Base-by-base conservation (phyloP, 2,888 invertebrate genomes). In the Trichopoda pennipes region DNA sequence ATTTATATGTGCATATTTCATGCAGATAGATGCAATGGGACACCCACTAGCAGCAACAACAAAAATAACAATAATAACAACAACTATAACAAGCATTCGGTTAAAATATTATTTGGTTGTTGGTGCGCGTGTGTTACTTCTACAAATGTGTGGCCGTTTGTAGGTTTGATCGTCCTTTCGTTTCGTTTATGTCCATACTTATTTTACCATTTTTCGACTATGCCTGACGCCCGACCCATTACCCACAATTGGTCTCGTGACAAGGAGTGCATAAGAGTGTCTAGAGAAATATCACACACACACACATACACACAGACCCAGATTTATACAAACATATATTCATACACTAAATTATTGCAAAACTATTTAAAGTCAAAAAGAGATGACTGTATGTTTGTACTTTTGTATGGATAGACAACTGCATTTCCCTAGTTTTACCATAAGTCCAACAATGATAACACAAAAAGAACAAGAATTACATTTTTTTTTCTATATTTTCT, bases 301-400 rank as follows among this genome's bases (percentile, higher is more conserved):
- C 28, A 28, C 6, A 28, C 28, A 28, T 6, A 28, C 7, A 28
- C 1, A 28, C 28, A 28, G 7, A 28, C 7, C 4, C 1, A 4
- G 8, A 28, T 6, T 28, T 4, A 28, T 4, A 4, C 4, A 28
- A 28, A 28, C 28, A 28, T 28, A 28, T 16, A 14, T 61, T 51
- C 53, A 16, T 47, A 55, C 70, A 79, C 68, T 72, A 82, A 79
- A 76, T 82, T 79, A 76, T 79, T 82, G 82, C 56, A 76, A 82
- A 82, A 79, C 72, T 75, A 79, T 82, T 79, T 79, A 79, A 82
- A 82, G 82, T 76, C 82, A 79, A 79, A 82, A 82, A 82, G 82
- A 82, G 82, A 82, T 82, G 82, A 79, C 82, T 82, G 70, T 70
- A 73, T 64, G 55, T 69, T 35, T 61, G 51, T 32, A 42, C 23